A percentile compares a stretch with the other conserved stretches of the same genome.
Conservation (phyloP, 2,113 vertebrate species). For the Mobula birostris region DNA sequence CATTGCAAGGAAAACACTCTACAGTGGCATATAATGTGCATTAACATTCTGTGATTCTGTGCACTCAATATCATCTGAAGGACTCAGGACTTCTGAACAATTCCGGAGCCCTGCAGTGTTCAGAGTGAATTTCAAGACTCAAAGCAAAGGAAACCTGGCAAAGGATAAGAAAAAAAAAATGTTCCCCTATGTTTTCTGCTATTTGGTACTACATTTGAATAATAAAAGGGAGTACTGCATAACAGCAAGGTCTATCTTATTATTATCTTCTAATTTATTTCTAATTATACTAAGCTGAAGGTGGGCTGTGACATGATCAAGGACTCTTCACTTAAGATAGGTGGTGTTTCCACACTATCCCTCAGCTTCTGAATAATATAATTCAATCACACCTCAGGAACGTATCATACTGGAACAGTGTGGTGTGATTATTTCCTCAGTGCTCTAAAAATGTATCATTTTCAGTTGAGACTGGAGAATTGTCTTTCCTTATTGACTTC, state of each 20-base stretch:
- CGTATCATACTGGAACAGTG: constrained; percentile 11
- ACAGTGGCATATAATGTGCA: background rate
- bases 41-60: constrained; percentile 22
- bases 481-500: constrained; percentile 13
- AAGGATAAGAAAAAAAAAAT: constrained; percentile 26
- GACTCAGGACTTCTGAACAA: background rate
- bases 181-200: constrained; percentile 10
- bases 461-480: constrained; percentile 7
- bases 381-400: background rate
- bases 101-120: background rate
- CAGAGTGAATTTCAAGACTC: constrained; percentile 2
- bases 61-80: background rate
- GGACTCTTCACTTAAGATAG: background rate
- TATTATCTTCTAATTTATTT: background rate
- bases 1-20: background rate
- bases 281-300: constrained; percentile 12
- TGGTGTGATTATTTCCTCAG: background rate
- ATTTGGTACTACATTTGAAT: background rate
- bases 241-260: background rate
- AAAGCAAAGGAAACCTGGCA: background rate
- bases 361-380: constrained; percentile 20
- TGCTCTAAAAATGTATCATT: constrained; percentile 6
- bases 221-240: constrained; percentile 8
- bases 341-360: background rate
- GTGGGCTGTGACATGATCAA: constrained; percentile 17